phyloP scores from a whole-genome alignment of 2,888 invertebrate genomes.

The Pyrochroa serraticornis region DNA sequence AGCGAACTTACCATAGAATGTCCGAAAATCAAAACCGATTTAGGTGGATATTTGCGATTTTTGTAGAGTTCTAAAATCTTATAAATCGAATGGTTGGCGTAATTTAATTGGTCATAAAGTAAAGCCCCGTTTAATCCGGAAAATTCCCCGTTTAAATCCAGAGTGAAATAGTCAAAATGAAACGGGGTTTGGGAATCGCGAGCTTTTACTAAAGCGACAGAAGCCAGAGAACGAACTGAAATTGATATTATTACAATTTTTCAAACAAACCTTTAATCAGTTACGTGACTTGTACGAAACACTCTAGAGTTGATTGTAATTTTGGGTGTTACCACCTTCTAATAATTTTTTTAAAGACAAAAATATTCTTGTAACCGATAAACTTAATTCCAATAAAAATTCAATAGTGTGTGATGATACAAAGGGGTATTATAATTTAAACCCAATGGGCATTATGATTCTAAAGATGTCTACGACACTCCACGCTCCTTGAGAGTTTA shows the following conservation, averaged over 20 bases:
- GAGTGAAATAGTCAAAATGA: slow-evolving; percentile 91
- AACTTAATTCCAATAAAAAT: too few relatives aligned
- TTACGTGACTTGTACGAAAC: too few relatives aligned
- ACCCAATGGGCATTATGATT: too few relatives aligned
- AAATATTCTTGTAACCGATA: neutral
- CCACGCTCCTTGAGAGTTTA: too few relatives aligned
- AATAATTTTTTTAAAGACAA: neutral
- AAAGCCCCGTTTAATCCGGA: slow-evolving; percentile 87
- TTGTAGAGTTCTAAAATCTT: slow-evolving; percentile 77
- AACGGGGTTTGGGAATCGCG: slow-evolving; percentile 70
- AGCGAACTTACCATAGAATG: slow-evolving; percentile 87
- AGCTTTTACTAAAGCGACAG: slow-evolving; percentile 86
- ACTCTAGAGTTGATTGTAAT: too few relatives aligned
- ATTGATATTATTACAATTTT: slow-evolving; percentile 9
- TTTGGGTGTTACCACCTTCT: too few relatives aligned
- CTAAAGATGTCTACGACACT: too few relatives aligned
- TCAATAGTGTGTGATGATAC: too few relatives aligned
- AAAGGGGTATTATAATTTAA: too few relatives aligned
- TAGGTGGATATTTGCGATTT: slow-evolving; percentile 52
- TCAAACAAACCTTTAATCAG: too few relatives aligned
- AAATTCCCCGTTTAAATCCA: slow-evolving; percentile 89
- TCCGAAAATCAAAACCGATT: slow-evolving; percentile 81
- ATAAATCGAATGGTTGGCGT: slow-evolving; percentile 71
- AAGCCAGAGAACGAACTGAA: slow-evolving; percentile 86
- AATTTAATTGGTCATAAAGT: slow-evolving; percentile 76